Evolutionary conservation across 2,113 vertebrate genomes (phyloP), one percentile per base, ranked within the genome.

Genomic region (Grammomys dolichurus): DNA sequence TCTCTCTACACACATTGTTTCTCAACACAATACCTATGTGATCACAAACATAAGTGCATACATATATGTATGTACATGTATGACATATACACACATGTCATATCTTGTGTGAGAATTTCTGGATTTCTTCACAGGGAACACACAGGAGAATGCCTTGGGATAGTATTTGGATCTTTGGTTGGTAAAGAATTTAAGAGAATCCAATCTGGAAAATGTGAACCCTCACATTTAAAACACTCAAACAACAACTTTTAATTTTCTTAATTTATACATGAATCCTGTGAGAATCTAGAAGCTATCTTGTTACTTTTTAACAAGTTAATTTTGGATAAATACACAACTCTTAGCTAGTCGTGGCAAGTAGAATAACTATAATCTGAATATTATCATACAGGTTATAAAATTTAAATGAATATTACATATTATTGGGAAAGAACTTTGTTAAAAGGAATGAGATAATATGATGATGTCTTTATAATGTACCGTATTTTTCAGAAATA

Each of bases 361-460:
- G 84, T 67, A 58, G 5, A 94, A 88, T 91, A 81, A 95, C 60
- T 93, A 92, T 56, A 56, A 91, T 78, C 69, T 96, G 48, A 11
- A 43, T 58, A 20, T 92, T 63, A 92, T 24, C 16, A 69, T 48
- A 81, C 24, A 96, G 51, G 89, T 94, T 56, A 93, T 3, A 65
- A 90, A 87, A 86, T 48, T 33, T 86, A 77, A 86, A 72, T 67
- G 20, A 70, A 43, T 94, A 86, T 94, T 81, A 40, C 10, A 58
- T 51, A 33, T 13, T 24, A 73, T 69, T 72, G 85, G 36, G 16
- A 94, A 88, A 96, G 22, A 88, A 33, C n/a, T 86, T 22, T 60
- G 13, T 94, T 86, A 96, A 95, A 87, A 36, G 14, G 95, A 94
- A 28, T 91, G 87, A 95, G 54, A 87, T 87, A 86, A 87, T 96